phyloP scores from a whole-genome alignment of 2,797 vertebrate species.

The Syncerus caffer region DNA sequence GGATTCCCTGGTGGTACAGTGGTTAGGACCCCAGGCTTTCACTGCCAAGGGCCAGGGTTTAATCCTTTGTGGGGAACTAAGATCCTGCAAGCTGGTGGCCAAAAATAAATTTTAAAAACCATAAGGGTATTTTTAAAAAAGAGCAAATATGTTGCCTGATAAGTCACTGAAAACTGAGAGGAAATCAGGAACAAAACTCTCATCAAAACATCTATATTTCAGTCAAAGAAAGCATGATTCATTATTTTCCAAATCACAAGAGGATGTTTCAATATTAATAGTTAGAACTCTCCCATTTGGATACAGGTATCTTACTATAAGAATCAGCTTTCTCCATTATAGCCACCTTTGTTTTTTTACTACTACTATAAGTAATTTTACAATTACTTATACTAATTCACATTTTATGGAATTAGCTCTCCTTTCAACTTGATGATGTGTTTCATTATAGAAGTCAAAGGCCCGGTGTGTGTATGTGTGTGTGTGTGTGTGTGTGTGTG shows the following conservation, averaged over 20 bases:
- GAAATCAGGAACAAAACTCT: conserved; percentile 3
- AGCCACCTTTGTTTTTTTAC: not conserved
- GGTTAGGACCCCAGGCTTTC: not conserved
- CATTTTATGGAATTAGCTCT: conserved; percentile 26
- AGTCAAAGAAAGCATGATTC: conserved; percentile 8
- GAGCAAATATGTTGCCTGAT: not conserved
- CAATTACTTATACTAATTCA: not conserved
- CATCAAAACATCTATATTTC: conserved; percentile 36
- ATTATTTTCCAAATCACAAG: conserved; percentile 23
- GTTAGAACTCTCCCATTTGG: not conserved
- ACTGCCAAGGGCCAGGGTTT: not conserved
- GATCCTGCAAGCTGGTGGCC: not conserved
- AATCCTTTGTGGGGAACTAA: not conserved
- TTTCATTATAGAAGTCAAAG: conserved; percentile 26
- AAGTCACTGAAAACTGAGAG: conserved; percentile 2
- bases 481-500: not conserved
- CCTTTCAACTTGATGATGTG: not conserved
- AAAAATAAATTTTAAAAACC: not conserved
- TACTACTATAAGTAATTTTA: not conserved
- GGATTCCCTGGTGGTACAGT: not conserved
- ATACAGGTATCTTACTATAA: not conserved
- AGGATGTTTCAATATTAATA: conserved; percentile 10
- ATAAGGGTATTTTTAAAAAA: not conserved
- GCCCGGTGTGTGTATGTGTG: too few relatives aligned
- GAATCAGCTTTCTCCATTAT: not conserved